phyloP scores from a whole-genome alignment of 2,888 invertebrate species.

The Cacoxenus indagator region DNA sequence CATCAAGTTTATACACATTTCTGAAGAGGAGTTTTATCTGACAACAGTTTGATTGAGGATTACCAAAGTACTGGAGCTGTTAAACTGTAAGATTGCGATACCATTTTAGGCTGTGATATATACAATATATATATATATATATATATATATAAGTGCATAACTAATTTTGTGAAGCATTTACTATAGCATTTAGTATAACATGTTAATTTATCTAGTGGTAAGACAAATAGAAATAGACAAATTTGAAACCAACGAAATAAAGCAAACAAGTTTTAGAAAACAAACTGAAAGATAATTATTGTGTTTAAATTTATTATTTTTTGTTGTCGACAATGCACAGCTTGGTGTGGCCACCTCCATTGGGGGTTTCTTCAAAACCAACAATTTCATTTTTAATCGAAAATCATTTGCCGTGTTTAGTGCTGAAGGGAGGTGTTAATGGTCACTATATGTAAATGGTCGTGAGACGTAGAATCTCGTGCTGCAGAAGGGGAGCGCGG shows the following conservation, averaged over 20 bases:
- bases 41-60: constrained; percentile 7
- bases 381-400: constrained; percentile 41
- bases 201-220: too few relatives aligned
- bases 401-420: constrained; percentile 15
- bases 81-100: constrained; percentile 38
- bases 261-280: too few relatives aligned
- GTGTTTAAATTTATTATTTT: too few relatives aligned
- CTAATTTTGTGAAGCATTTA: background rate
- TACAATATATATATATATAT: constrained; percentile 15
- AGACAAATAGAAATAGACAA: too few relatives aligned
- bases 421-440: constrained; percentile 41
- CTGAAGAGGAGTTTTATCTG: background rate
- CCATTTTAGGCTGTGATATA: constrained; percentile 49
- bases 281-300: too few relatives aligned
- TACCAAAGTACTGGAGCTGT: constrained; percentile 45
- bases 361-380: too few relatives aligned
- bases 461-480: constrained; percentile 22
- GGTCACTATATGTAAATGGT: constrained; percentile 41
- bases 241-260: too few relatives aligned
- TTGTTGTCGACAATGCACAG: too few relatives aligned
- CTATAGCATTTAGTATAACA: background rate
- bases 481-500: background rate
- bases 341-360: too few relatives aligned
- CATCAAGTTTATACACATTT: background rate
- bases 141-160: background rate